phyloP scores from a whole-genome alignment of 1,140 invertebrate genomes.

The Idris sp. region DNA sequence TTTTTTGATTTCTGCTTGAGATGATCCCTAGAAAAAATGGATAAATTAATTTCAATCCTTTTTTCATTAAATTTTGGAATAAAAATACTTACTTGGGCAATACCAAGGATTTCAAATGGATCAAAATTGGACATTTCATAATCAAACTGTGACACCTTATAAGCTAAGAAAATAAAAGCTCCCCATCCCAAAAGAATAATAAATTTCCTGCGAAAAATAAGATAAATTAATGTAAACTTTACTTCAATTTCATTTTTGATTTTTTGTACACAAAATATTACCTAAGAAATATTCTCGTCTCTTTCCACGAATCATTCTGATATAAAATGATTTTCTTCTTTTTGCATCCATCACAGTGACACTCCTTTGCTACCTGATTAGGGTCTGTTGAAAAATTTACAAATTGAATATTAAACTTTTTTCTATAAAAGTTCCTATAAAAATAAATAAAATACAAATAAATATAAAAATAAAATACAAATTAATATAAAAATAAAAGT shows the following conservation, averaged over 20 bases:
- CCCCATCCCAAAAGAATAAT: conserved; percentile 92
- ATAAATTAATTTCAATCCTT: too few relatives aligned
- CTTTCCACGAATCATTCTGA: conserved; percentile 91
- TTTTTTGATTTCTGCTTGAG: conserved; percentile 94
- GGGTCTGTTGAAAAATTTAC: conserved; percentile 81
- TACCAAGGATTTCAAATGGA: conserved; percentile 96
- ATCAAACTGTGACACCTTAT: conserved; percentile 98
- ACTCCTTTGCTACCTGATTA: conserved; percentile 85
- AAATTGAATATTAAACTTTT: too few relatives aligned
- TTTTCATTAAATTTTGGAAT: too few relatives aligned
- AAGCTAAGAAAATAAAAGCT: conserved; percentile 90
- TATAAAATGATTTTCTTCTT: conserved; percentile 90
- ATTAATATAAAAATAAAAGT: too few relatives aligned
- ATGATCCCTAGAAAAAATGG: conserved; percentile 84
- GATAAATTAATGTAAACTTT: too few relatives aligned
- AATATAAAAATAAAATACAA: too few relatives aligned
- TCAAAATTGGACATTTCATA: conserved; percentile 99
- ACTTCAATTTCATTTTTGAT: too few relatives aligned
- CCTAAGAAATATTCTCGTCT: conserved; percentile 83
- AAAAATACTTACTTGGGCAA: conserved; percentile 86
- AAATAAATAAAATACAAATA: too few relatives aligned
- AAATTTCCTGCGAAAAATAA: conserved; percentile 84
- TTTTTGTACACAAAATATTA: conserved; percentile 56
- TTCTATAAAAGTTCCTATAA: too few relatives aligned
- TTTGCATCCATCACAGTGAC: conserved; percentile 92